Percentiles rank a stretch among this genome's conserved stretches.
Evolutionary conservation across 2,888 invertebrate species (phyloP).

Genomic region (Autographa pulchrina): DNA sequence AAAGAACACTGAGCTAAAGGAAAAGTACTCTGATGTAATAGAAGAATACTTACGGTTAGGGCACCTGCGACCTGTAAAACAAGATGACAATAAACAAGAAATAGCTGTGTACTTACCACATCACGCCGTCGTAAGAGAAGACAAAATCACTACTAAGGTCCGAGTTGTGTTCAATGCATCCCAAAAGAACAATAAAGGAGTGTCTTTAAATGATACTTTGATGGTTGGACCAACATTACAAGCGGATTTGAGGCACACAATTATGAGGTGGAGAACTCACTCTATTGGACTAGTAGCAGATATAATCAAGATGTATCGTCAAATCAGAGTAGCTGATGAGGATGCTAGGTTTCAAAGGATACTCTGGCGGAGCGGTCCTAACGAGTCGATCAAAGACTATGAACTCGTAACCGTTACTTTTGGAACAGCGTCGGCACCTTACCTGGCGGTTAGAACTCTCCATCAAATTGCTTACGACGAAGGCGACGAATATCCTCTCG

Average conservation of each 20-base stretch:
- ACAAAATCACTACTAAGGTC: conserved; percentile 5
- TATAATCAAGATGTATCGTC: conserved; percentile 39
- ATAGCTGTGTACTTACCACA: conserved; percentile 12
- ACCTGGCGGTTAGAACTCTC: conserved; percentile 13
- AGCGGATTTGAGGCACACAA: conserved; percentile 18
- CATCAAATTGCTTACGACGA: conserved; percentile 25
- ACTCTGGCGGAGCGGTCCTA: conserved; percentile 11
- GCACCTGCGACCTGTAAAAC: conserved; percentile 10
- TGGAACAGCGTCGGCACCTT: conserved; percentile 31
- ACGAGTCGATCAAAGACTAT: neutral
- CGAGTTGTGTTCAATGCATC: conserved; percentile 24
- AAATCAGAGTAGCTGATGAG: conserved; percentile 18
- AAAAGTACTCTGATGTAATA: conserved; percentile 14
- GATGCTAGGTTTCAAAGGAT: conserved; percentile 27
- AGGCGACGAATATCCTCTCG: conserved; percentile 13
- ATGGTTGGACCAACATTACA: conserved; percentile 32
- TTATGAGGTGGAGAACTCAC: conserved; percentile 22
- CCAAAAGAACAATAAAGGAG: conserved; percentile 15
- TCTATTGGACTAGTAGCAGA: conserved; percentile 23
- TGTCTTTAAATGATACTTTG: conserved; percentile 28
- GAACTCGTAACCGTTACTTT: conserved; percentile 18
- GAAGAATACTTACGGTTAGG: conserved; percentile 12
- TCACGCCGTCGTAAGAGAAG: conserved; percentile 7
- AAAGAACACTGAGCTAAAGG: conserved; percentile 8
- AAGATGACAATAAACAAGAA: conserved; percentile 7